A percentile compares a stretch with the other conserved stretches of the same genome.
Evolutionary conservation across 2,113 vertebrate species (phyloP).

Genomic region (Ochotona princeps): DNA sequence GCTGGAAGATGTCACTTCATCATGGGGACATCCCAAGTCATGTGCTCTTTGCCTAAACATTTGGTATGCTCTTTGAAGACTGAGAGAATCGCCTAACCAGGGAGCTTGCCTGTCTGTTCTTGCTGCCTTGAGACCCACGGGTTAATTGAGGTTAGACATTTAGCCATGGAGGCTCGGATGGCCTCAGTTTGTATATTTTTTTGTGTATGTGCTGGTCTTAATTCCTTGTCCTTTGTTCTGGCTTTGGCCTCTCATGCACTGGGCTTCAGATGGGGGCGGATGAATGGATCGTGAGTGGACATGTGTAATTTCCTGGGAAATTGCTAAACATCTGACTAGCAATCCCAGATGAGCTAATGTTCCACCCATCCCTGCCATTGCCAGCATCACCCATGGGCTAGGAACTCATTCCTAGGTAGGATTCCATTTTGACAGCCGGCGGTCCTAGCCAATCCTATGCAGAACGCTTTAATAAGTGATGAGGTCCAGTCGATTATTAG

Average conservation of each 20-base stretch:
- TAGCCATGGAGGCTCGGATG: not conserved
- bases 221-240: not conserved
- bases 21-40: not conserved
- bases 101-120: constrained; percentile 9
- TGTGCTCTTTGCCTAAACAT: not conserved
- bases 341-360: too few relatives aligned
- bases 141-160: not conserved
- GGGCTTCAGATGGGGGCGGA: not conserved
- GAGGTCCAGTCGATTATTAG: not conserved
- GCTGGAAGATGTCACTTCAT: not conserved
- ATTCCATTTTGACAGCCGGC: not conserved
- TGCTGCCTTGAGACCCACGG: not conserved
- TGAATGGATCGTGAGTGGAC: not conserved
- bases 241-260: constrained; percentile 7
- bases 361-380: not conserved
- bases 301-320: not conserved
- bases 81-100: not conserved
- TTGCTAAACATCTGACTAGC: too few relatives aligned
- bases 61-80: not conserved
- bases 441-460: not conserved
- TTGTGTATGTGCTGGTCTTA: not conserved
- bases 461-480: not conserved
- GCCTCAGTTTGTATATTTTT: not conserved
- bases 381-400: not conserved
- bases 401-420: not conserved